Evolutionary conservation across 2,888 invertebrate genomes (phyloP).

Genomic region (Dynastes grantii): DNA sequence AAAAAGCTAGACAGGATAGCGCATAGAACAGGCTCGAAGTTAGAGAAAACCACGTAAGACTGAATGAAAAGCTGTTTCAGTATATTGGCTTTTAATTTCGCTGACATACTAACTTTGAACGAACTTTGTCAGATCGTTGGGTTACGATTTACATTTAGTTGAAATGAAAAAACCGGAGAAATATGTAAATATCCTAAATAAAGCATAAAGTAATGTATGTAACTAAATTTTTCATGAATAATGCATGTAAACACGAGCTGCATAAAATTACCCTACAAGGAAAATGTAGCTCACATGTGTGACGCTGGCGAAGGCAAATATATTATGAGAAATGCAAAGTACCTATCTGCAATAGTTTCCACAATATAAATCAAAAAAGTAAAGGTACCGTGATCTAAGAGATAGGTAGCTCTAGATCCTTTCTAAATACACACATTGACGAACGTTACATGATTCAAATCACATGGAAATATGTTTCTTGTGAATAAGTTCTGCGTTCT

Average conservation of each 20-base stretch:
- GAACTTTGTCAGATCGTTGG: no score
- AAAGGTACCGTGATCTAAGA: not conserved
- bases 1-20: no score
- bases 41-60: no score
- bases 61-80: no score
- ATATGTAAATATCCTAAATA: not conserved
- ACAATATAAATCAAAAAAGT: slow-evolving; percentile 6
- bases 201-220: not conserved
- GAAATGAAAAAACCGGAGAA: not conserved
- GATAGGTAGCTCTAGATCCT: not conserved
- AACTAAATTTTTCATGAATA: slow-evolving; percentile 10
- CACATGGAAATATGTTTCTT: no score
- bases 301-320: not conserved
- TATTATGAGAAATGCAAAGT: slow-evolving; percentile 6
- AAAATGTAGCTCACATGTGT: not conserved
- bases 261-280: not conserved
- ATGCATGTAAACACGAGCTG: slow-evolving; percentile 11
- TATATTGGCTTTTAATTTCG: no score
- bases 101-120: no score
- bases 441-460: no score
- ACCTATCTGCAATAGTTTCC: not conserved
- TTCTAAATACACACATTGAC: no score
- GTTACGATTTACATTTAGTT: no score
- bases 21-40: no score
- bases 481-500: no score